Conservation (phyloP, 2,888 invertebrate genomes). For the Rutpela maculata region DNA sequence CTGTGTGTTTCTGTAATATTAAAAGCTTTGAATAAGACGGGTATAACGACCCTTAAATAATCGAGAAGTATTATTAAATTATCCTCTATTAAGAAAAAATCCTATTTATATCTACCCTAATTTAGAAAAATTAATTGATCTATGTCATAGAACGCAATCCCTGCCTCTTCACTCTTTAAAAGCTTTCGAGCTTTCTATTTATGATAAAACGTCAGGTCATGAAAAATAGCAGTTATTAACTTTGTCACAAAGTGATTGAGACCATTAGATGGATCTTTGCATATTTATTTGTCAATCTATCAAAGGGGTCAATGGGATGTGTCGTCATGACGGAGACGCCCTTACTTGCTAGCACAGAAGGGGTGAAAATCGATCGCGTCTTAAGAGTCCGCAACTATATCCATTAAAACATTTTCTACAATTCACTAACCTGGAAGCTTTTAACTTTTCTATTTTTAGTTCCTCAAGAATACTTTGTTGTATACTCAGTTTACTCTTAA, state of each 20-base stretch:
- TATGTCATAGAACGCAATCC: slow-evolving; percentile 20
- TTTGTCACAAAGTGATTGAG: slow-evolving; percentile 56
- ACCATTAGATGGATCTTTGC: slow-evolving; percentile 64
- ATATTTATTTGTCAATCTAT: slow-evolving; percentile 70
- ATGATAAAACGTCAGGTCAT: slow-evolving; percentile 53
- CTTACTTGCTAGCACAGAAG: slow-evolving; percentile 62
- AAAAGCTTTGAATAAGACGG: slow-evolving; percentile 15
- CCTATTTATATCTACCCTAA: slow-evolving; percentile 17
- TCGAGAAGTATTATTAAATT: slow-evolving; percentile 37
- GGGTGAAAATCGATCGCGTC: slow-evolving; percentile 68
- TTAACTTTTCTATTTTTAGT: slow-evolving; percentile 64
- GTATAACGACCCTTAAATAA: slow-evolving; percentile 46
- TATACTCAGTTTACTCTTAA: not conserved
- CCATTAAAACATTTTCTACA: slow-evolving; percentile 69
- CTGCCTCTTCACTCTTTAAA: not conserved
- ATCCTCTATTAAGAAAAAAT: slow-evolving; percentile 24
- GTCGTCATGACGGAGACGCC: slow-evolving; percentile 61
- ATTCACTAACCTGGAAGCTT: slow-evolving; percentile 67
- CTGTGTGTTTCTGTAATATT: slow-evolving; percentile 39
- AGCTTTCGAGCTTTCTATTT: slow-evolving; percentile 8
- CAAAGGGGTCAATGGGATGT: slow-evolving; percentile 63
- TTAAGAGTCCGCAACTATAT: slow-evolving; percentile 64
- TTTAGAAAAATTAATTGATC: slow-evolving; percentile 33
- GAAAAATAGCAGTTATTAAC: slow-evolving; percentile 57
- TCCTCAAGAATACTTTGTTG: slow-evolving; percentile 35